A percentile compares a stretch with the other conserved stretches of the same genome.
These are phyloP conservation scores for Phalloptychus januarius DNA, from an alignment of 2,797 vertebrate genomes.

Conservation along the genomic window DNA sequence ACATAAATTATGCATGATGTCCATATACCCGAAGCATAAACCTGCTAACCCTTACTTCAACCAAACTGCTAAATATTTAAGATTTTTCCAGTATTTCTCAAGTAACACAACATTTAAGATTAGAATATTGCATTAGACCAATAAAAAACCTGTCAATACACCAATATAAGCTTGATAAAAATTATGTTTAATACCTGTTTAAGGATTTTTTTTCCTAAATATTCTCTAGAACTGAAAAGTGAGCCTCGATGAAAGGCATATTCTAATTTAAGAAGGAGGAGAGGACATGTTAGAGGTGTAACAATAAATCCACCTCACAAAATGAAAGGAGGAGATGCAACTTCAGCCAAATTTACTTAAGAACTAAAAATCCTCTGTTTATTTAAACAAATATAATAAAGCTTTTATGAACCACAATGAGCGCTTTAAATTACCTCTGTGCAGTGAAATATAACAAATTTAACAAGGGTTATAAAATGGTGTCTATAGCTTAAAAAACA, in stretches of 20 bases:
- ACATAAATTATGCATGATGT: slow-evolving; percentile 4
- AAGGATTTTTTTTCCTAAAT: neutral
- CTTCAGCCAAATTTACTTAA: neutral
- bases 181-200: neutral
- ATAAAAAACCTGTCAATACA: neutral
- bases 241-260: neutral
- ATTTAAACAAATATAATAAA: too few species aligned
- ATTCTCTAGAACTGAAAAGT: neutral
- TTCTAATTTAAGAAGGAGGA: neutral
- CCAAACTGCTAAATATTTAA: neutral
- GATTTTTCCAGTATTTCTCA: neutral
- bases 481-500: too few species aligned
- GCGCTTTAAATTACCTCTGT: neutral
- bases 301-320: neutral
- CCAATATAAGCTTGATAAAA: neutral
- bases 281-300: neutral
- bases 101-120: neutral
- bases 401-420: neutral
- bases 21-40: slow-evolving; percentile 3
- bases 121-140: neutral
- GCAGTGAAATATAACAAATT: too few species aligned
- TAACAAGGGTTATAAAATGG: neutral
- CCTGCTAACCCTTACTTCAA: too few species aligned
- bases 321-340: neutral
- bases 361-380: neutral